Evolutionary conservation across 2,888 invertebrate species (phyloP), one percentile per base, ranked within the genome.

Genomic region (Congeria kusceri): DNA sequence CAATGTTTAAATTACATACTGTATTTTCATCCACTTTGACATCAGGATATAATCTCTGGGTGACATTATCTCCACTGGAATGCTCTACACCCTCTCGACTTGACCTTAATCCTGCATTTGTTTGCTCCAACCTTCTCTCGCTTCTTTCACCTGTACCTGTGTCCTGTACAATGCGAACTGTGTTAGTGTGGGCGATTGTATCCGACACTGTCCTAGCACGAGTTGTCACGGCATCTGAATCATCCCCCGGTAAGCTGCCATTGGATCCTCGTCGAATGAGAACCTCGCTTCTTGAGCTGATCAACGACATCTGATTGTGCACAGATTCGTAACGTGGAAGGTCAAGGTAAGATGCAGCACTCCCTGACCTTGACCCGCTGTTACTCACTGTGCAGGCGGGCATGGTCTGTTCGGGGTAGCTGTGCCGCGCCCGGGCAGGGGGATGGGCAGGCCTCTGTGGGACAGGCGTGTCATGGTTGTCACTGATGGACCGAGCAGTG

Each of bases 111-210:
- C 5, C 39, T 39, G 9, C 15, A 15, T 39, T 39, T 7, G 15
- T 15, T 15, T 39, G 39, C 39, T 15, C 5, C 4, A 9, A 39
- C 3, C 9, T 39, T 39, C 9, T 39, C 11, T 39, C 39, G 15
- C 15, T 56, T n/a, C 25, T n/a, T 56, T 7, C 56, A 25, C 23
- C 23, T 18, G 29, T 5, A 23, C 27, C 58, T 15, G 2, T 18
- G 11, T 64, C 64, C 9, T 64, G 71, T 32, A 11, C 23, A 3
- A 65, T 64, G 39, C 27, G 29, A 25, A 72, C 64, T 58, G 64
- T 56, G 46, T 63, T 64, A 32, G 64, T 72, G 58, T 72, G 71
- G 3, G 64, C 63, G 13, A 65, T 15, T 4, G 71, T 46, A 20
- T 64, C 58, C 23, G 46, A 53, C 11, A 18, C 53, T 23, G 53